Evolutionary conservation across 2,797 vertebrate species (phyloP).

Genomic region (Pterois miles): DNA sequence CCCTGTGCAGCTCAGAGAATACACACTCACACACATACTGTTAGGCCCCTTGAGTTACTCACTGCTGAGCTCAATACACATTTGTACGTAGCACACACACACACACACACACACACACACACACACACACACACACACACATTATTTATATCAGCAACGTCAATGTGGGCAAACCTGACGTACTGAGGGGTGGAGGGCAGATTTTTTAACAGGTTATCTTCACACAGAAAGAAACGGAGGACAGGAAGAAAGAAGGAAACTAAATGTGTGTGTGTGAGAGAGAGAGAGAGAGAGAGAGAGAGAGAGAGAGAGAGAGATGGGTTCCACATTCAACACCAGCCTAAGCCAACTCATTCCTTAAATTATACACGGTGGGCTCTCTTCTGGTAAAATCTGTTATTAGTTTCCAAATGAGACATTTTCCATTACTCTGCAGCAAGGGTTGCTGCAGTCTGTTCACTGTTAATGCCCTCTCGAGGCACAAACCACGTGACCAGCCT

Average conservation of each 20-base stretch:
- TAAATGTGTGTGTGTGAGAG: background rate
- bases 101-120: background rate
- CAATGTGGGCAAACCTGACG: slow-evolving; percentile 44
- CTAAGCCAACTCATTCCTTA: slow-evolving; percentile 33
- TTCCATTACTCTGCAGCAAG: slow-evolving; percentile 37
- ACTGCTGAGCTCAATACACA: slow-evolving; percentile 16
- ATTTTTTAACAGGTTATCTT: slow-evolving; percentile 29
- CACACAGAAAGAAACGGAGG: slow-evolving; percentile 17
- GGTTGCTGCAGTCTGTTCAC: slow-evolving; percentile 22
- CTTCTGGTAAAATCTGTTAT: slow-evolving; percentile 41
- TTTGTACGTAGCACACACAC: background rate
- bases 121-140: slow-evolving; percentile 14
- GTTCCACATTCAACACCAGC: slow-evolving; percentile 38
- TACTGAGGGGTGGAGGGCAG: slow-evolving; percentile 20
- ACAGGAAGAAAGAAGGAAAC: slow-evolving; percentile 1
- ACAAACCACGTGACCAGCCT: slow-evolving; percentile 24
- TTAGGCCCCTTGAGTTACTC: slow-evolving; percentile 21
- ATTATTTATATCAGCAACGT: slow-evolving; percentile 38
- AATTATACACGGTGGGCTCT: slow-evolving; percentile 39
- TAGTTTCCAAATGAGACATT: slow-evolving; percentile 60
- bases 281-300: background rate
- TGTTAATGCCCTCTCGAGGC: slow-evolving; percentile 47
- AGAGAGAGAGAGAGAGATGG: slow-evolving; percentile 33
- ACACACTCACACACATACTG: slow-evolving; percentile 17
- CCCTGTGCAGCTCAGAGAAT: slow-evolving; percentile 43